Percentiles rank a stretch among this genome's conserved stretches.
phyloP scores from a whole-genome alignment of 2,797 vertebrate species.

The Poliocrania exsul region DNA sequence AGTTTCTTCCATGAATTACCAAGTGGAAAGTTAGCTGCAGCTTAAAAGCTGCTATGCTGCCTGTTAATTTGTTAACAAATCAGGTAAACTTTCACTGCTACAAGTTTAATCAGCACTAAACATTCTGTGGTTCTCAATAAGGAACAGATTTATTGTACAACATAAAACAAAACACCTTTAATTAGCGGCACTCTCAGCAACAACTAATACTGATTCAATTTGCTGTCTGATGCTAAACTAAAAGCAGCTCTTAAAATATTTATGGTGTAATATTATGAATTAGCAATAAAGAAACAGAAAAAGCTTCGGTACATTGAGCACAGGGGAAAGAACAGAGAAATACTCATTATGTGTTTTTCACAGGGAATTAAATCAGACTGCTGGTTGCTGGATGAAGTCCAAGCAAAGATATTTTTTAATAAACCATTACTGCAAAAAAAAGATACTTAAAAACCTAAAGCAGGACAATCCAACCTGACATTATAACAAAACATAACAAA shows the following conservation, averaged over 20 bases:
- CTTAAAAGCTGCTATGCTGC: slow-evolving; percentile 4
- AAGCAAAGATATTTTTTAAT: neutral
- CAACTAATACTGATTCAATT: neutral
- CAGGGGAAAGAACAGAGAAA: neutral
- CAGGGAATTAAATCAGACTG: neutral
- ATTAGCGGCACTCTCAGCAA: neutral
- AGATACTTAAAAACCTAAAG: neutral
- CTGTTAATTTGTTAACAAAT: slow-evolving; percentile 45
- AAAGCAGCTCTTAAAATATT: slow-evolving; percentile 34
- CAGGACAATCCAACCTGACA: neutral
- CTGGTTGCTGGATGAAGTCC: neutral
- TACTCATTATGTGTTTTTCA: neutral
- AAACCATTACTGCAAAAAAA: neutral
- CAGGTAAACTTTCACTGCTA: neutral
- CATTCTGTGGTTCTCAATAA: neutral
- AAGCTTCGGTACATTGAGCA: neutral
- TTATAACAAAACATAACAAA: neutral
- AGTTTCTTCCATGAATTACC: neutral
- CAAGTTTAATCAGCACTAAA: neutral
- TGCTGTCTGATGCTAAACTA: slow-evolving; percentile 1
- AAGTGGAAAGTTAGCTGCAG: neutral
- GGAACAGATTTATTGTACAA: neutral
- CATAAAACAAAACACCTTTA: slow-evolving; percentile 1
- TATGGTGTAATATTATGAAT: neutral
- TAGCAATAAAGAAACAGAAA: slow-evolving; percentile 19